phyloP scores from a whole-genome alignment of 1,140 invertebrate species.

The Drosophila bifasciata region DNA sequence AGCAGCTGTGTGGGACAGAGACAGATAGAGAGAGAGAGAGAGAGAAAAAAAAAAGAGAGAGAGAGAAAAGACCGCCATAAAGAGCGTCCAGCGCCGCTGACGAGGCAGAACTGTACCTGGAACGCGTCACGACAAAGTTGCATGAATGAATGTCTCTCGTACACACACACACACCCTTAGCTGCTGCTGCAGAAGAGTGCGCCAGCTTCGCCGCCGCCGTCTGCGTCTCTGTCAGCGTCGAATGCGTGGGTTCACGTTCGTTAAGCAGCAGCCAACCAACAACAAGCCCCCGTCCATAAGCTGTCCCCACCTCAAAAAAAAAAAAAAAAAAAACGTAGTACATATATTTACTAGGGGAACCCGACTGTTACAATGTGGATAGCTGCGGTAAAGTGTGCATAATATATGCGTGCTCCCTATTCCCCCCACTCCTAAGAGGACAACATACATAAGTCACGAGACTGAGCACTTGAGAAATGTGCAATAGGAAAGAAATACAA shows the following conservation, averaged over 20 bases:
- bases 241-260: conserved; percentile 68
- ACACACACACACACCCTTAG: conserved; percentile 23
- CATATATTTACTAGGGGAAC: conserved; percentile 53
- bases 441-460: conserved; percentile 42
- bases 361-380: conserved; percentile 64
- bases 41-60: not conserved
- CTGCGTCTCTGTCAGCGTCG: too few species aligned
- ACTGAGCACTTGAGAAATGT: conserved; percentile 20
- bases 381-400: conserved; percentile 64
- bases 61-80: not conserved
- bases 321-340: conserved; percentile 54
- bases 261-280: conserved; percentile 53
- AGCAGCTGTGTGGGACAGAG: conserved; percentile 20
- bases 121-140: conserved; percentile 63
- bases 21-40: conserved; percentile 12
- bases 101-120: conserved; percentile 71
- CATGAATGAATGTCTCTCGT: conserved; percentile 71
- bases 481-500: conserved; percentile 21
- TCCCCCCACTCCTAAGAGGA: not conserved
- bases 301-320: conserved; percentile 65
- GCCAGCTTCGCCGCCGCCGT: too few species aligned
- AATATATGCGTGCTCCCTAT: conserved; percentile 48
- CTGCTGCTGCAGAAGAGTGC: conserved; percentile 56
- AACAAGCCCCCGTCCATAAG: conserved; percentile 59
- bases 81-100: conserved; percentile 18